These are phyloP conservation scores for Enteromius thamalakanensis DNA, from an alignment of 2,797 vertebrate species.

Conservation along the genomic window DNA sequence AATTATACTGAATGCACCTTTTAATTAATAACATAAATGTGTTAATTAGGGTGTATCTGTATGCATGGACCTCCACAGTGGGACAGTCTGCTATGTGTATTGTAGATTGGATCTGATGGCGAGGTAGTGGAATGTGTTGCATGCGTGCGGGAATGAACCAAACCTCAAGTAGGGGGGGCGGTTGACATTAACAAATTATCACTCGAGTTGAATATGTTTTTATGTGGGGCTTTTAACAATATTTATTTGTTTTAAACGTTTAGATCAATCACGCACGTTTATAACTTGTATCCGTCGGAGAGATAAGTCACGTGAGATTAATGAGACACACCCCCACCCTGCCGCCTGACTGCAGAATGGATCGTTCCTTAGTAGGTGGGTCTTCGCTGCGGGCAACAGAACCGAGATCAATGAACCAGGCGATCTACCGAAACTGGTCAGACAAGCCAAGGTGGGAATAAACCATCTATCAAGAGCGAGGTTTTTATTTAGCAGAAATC, in stretches of 20 bases:
- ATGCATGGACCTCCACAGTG: neutral
- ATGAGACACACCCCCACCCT: slow-evolving; percentile 58
- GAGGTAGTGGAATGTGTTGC: slow-evolving; percentile 68
- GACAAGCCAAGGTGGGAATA: slow-evolving; percentile 67
- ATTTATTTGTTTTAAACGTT: rapidly evolving
- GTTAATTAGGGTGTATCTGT: neutral
- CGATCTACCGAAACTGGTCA: slow-evolving; percentile 72
- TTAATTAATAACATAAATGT: neutral
- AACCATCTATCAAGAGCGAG: slow-evolving; percentile 45
- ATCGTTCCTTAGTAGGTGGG: slow-evolving; percentile 83
- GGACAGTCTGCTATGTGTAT: slow-evolving; percentile 48
- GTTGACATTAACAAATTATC: neutral
- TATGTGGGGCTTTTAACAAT: neutral
- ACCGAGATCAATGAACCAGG: slow-evolving; percentile 85
- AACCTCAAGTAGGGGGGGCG: slow-evolving; percentile 10
- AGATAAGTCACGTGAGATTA: neutral
- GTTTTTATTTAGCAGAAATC: slow-evolving; percentile 21
- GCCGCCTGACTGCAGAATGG: slow-evolving; percentile 66
- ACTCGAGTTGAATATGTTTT: neutral
- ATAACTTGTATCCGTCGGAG: neutral
- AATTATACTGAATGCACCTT: neutral
- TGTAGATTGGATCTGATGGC: slow-evolving; percentile 62
- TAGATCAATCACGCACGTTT: rapidly evolving
- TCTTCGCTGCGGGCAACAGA: slow-evolving; percentile 80
- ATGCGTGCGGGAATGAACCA: slow-evolving; percentile 61